Evolutionary conservation across 64 coral and sea anemone genomes (phyloP).

Genomic region (Porites australiensis): DNA sequence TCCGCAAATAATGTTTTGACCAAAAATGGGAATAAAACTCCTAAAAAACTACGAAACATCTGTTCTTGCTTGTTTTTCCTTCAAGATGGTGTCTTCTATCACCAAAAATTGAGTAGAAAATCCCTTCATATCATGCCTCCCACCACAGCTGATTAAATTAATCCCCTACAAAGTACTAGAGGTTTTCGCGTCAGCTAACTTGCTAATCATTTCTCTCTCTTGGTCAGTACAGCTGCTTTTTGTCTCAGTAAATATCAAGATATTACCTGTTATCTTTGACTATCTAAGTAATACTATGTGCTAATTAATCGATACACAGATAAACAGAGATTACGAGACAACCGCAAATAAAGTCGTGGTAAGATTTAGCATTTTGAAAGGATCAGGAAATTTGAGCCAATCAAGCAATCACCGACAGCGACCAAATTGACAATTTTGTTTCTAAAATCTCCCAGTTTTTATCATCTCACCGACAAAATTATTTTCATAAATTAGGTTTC

Average conservation of each 20-base stretch:
- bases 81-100: background rate
- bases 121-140: background rate
- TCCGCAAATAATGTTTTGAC: too few species aligned
- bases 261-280: background rate
- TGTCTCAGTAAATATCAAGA: background rate
- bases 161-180: background rate
- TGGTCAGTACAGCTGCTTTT: constrained; percentile 1
- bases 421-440: constrained; percentile 17
- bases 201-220: background rate
- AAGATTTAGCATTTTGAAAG: background rate
- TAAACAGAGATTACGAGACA: background rate
- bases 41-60: background rate
- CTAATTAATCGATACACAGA: constrained; percentile 21
- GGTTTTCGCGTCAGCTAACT: background rate
- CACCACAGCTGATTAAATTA: background rate
- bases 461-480: background rate
- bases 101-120: background rate
- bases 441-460: background rate
- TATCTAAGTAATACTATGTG: background rate
- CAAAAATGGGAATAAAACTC: background rate
- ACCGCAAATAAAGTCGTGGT: constrained; percentile 27
- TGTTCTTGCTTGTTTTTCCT: background rate
- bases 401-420: background rate
- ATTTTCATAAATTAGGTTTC: background rate
- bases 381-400: background rate